These are phyloP conservation scores for Marisa cornuarietis DNA, from an alignment of 1,140 invertebrate genomes.

Conservation along the genomic window DNA sequence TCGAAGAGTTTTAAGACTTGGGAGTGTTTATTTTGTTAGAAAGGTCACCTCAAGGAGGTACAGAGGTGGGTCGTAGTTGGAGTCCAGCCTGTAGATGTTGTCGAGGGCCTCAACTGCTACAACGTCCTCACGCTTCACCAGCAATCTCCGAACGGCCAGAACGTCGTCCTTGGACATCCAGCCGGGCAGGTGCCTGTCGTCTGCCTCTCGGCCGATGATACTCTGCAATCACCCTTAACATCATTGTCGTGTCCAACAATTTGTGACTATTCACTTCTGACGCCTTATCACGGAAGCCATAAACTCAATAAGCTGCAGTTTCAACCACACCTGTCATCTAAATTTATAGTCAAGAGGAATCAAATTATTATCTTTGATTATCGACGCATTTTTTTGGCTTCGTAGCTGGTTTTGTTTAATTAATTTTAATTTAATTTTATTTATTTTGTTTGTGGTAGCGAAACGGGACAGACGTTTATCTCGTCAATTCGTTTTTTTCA, in stretches of 20 bases:
- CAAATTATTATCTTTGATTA: too few species aligned
- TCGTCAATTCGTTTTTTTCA: background rate
- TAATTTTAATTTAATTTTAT: too few species aligned
- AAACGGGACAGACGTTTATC: background rate
- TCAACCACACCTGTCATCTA: too few species aligned
- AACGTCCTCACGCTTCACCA: constrained; percentile 27
- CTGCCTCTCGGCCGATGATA: constrained; percentile 26
- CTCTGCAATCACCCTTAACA: background rate
- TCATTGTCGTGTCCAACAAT: too few species aligned
- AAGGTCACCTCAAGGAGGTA: constrained; percentile 32
- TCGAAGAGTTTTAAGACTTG: background rate
- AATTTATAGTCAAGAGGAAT: too few species aligned
- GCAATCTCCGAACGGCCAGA: constrained; percentile 20
- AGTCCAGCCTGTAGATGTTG: constrained; percentile 40
- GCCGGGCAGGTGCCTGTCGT: constrained; percentile 30
- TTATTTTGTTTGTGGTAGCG: too few species aligned
- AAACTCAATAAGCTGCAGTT: too few species aligned
- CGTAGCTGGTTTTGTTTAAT: too few species aligned
- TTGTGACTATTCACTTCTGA: too few species aligned
- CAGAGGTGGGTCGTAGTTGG: constrained; percentile 34
- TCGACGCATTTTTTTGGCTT: too few species aligned
- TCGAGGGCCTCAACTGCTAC: constrained; percentile 32
- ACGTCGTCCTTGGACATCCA: constrained; percentile 28
- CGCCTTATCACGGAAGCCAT: too few species aligned
- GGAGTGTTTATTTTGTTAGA: background rate